Percentiles rank a stretch among this genome's conserved stretches.
phyloP scores from a whole-genome alignment of 2,888 invertebrate genomes.

The Noctua fimbriata region DNA sequence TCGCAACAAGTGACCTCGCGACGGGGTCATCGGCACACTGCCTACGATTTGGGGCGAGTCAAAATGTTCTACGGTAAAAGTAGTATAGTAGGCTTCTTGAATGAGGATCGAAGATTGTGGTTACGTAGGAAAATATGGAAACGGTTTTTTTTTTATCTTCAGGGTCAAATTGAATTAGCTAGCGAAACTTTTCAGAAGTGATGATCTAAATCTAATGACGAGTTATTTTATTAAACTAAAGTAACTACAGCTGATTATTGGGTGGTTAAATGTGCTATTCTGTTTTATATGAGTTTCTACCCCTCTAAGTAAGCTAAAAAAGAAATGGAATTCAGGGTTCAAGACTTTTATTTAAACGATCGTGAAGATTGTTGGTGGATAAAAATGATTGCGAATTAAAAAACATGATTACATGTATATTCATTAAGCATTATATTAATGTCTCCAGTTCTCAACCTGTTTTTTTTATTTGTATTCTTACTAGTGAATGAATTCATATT shows the following conservation, averaged over 20 bases:
- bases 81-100: constrained; percentile 13
- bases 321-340: background rate
- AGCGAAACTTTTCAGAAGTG: background rate
- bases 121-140: background rate
- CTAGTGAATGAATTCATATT: constrained; percentile 43
- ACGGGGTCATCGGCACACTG: constrained; percentile 53
- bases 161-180: background rate
- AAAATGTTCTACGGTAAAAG: constrained; percentile 40
- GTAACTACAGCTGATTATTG: background rate
- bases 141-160: background rate
- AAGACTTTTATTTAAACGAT: background rate
- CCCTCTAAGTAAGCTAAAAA: background rate
- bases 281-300: background rate
- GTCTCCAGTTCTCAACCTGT: constrained; percentile 9
- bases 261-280: background rate
- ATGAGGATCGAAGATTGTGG: background rate
- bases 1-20: constrained; percentile 66
- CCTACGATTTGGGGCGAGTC: constrained; percentile 46
- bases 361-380: background rate
- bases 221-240: background rate
- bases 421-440: constrained; percentile 23
- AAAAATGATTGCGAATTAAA: background rate
- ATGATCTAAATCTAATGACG: background rate
- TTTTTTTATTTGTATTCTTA: constrained; percentile 7
- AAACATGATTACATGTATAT: constrained; percentile 36